Evolutionary conservation across 2,113 vertebrate species (phyloP).

Genomic region (Phaethon lepturus): DNA sequence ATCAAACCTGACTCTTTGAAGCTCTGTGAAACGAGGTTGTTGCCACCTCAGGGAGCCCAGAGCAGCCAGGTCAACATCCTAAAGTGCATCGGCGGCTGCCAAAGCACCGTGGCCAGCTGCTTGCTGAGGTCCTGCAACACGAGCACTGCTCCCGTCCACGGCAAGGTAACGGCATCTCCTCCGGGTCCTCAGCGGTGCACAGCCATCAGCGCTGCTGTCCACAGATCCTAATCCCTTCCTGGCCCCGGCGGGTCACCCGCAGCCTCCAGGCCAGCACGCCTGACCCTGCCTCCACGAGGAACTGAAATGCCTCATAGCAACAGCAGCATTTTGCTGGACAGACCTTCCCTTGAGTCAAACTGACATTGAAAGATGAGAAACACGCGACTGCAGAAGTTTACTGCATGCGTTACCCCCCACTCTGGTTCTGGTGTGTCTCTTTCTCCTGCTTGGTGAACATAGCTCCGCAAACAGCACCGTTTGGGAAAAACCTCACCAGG

Average conservation of each 20-base stretch:
- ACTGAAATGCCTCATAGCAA: not conserved
- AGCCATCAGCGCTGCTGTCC: not conserved
- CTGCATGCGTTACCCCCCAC: accelerated
- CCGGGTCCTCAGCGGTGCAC: accelerated
- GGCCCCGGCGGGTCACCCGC: not conserved
- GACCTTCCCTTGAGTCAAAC: not conserved
- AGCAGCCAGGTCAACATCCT: not conserved
- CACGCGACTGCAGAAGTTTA: accelerated
- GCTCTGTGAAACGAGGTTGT: not conserved
- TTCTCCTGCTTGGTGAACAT: not conserved
- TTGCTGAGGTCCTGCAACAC: not conserved
- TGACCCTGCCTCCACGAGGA: not conserved
- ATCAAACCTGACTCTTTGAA: conserved; percentile 35
- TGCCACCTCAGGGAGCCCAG: not conserved
- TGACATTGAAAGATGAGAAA: not conserved
- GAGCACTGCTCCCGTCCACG: accelerated
- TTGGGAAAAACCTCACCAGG: not conserved
- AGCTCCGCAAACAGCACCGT: not conserved
- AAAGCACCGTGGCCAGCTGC: accelerated
- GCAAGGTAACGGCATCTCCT: not conserved
- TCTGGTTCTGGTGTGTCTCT: not conserved
- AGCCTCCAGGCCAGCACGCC: not conserved
- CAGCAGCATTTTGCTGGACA: not conserved
- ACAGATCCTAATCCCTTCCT: conserved; percentile 4
- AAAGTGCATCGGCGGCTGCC: not conserved